Evolutionary conservation across 2,888 invertebrate genomes (phyloP), one percentile per base, ranked within the genome.

Genomic region (Tenthredo notha): DNA sequence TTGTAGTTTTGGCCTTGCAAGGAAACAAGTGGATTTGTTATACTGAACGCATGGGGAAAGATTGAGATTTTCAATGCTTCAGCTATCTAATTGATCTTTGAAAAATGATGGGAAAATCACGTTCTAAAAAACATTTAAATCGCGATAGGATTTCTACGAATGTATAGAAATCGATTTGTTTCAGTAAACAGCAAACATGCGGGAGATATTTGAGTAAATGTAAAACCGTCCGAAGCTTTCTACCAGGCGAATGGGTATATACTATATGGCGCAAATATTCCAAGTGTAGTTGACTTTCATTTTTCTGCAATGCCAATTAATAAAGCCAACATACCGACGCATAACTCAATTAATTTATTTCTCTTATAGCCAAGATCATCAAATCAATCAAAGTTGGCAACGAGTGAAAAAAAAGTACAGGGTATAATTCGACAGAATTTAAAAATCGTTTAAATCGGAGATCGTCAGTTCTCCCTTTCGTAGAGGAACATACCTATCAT

Each of bases 171-270:
- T 54, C 77, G 77, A 77, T 77, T 77, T 77, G 54, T 77, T 54
- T 77, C 50, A 77, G 77, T 54, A 54, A 77, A 54, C 54, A 77
- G 47, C 47, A 77, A 54, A 77, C 29, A 77, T 77, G 77, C 77
- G 77, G 77, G 77, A 77, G 54, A 77, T 77, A 77, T 77, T 77
- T 77, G 18, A 77, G 77, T 54, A 54, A 54, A 54, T n/a, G 77
- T 50, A 77, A 77, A 77, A 77, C 54, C 29, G 18, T 50, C 18
- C 77, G 77, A 54, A 77, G 50, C 77, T 77, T 77, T 77, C 77
- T 77, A 77, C 18, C 50, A 77, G 50, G 77, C 54, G 29, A n/a
- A 15, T 47, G 25, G 43, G 25, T 75, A 74, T 33, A 33, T 1
- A 2, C n/a, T 21, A 21, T 40, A 54, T 54, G 77, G 50, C 77